phyloP scores from a whole-genome alignment of 1,140 invertebrate species.

The Sinonovacula constricta region DNA sequence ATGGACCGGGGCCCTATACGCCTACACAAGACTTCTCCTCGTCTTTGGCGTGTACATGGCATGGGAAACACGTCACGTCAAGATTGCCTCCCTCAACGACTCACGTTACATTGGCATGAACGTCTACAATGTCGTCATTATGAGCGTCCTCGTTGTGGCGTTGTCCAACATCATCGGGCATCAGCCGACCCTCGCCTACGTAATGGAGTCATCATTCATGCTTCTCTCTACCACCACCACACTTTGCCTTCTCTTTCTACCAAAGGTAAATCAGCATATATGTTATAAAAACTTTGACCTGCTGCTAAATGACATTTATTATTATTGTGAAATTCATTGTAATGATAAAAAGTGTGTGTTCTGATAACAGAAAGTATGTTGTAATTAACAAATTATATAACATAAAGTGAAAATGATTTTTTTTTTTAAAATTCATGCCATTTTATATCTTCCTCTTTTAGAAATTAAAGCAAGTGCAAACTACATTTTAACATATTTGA shows the following conservation, averaged over 20 bases:
- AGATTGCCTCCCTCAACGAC: slow-evolving; percentile 77
- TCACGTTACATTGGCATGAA: slow-evolving; percentile 82
- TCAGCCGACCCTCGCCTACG: slow-evolving; percentile 89
- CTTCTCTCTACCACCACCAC: slow-evolving; percentile 91
- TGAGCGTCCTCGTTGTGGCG: slow-evolving; percentile 90
- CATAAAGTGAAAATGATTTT: too few species aligned
- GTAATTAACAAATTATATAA: too few species aligned
- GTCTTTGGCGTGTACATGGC: slow-evolving; percentile 84
- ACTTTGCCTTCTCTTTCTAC: slow-evolving; percentile 91
- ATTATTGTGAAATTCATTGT: too few species aligned
- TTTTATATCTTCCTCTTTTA: too few species aligned
- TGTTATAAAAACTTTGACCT: too few species aligned
- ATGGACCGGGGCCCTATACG: slow-evolving; percentile 92
- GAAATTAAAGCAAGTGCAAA: too few species aligned
- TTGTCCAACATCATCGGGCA: slow-evolving; percentile 91
- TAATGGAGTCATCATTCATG: slow-evolving; percentile 90
- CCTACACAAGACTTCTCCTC: slow-evolving; percentile 92
- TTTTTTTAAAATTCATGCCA: too few species aligned
- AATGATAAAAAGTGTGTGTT: too few species aligned
- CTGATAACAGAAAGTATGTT: too few species aligned
- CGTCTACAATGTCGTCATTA: slow-evolving; percentile 94
- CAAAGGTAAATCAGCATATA: too few species aligned
- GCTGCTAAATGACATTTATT: too few species aligned
- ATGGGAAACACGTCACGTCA: slow-evolving; percentile 75
- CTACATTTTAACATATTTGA: too few species aligned